Conservation (phyloP, 2,888 invertebrate genomes). For the Cosmia pyralina region DNA sequence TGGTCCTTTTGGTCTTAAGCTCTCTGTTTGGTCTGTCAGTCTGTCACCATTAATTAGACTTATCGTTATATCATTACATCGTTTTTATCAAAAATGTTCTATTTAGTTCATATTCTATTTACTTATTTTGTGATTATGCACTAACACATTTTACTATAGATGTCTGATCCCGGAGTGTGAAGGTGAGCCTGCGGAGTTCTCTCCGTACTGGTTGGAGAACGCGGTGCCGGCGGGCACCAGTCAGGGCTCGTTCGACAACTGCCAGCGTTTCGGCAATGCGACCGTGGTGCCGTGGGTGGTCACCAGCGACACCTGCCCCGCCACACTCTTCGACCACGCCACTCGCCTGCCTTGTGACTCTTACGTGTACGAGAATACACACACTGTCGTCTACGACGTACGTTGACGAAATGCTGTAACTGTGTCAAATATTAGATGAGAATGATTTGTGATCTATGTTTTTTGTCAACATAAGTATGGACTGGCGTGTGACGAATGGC, state of each 20-base stretch:
- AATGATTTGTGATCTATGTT: neutral
- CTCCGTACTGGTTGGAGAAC: slow-evolving; percentile 64
- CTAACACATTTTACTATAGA: slow-evolving; percentile 16
- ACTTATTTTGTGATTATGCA: neutral
- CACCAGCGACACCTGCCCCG: slow-evolving; percentile 68
- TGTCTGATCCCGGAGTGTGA: slow-evolving; percentile 71
- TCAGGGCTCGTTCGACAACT: slow-evolving; percentile 78
- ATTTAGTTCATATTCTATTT: neutral
- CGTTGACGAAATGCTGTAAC: slow-evolving; percentile 58
- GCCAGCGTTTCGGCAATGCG: slow-evolving; percentile 78
- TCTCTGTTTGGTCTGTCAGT: neutral
- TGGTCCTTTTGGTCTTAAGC: neutral
- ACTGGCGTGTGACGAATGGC: slow-evolving; percentile 92
- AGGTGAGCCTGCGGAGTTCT: slow-evolving; percentile 67
- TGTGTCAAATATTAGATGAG: neutral
- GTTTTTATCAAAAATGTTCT: neutral
- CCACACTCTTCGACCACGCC: slow-evolving; percentile 73
- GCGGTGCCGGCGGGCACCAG: slow-evolving; percentile 51
- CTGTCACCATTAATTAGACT: too few species aligned
- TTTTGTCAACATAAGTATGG: slow-evolving; percentile 84
- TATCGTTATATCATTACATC: too few species aligned
- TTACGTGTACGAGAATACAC: slow-evolving; percentile 76
- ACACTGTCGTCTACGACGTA: slow-evolving; percentile 82
- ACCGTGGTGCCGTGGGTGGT: neutral
- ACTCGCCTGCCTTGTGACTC: slow-evolving; percentile 69